phyloP scores from a whole-genome alignment of 2,113 vertebrate species.

The Choloepus hoffmanni region DNA sequence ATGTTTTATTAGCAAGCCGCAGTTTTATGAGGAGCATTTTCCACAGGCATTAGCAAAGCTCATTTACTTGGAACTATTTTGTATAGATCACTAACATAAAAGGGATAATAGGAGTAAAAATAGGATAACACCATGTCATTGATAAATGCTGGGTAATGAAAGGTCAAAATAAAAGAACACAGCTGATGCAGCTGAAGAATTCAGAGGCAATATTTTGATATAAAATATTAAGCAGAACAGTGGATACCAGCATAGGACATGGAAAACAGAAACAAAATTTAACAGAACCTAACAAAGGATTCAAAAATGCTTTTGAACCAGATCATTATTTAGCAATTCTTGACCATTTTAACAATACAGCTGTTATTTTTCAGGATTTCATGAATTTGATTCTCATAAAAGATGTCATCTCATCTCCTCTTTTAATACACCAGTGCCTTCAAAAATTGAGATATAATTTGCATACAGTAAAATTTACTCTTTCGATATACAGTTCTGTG shows the following conservation, averaged over 20 bases:
- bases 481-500: neutral
- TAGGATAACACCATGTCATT: neutral
- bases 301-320: neutral
- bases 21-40: conserved; percentile 7
- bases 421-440: neutral
- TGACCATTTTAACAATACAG: neutral
- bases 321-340: neutral
- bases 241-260: neutral
- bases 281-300: neutral
- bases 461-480: neutral
- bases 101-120: neutral
- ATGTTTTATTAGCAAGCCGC: conserved; percentile 40
- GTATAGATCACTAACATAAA: neutral
- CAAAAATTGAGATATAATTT: neutral
- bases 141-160: neutral
- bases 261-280: neutral
- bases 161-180: neutral
- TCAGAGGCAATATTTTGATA: neutral
- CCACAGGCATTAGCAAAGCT: conserved; percentile 35
- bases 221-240: neutral
- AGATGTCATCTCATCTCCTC: neutral
- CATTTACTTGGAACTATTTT: conserved; percentile 40
- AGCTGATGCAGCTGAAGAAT: neutral
- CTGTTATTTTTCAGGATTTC: neutral
- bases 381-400: neutral